Evolutionary conservation across 1,140 invertebrate species (phyloP).

Genomic region (Ectropis grisescens): DNA sequence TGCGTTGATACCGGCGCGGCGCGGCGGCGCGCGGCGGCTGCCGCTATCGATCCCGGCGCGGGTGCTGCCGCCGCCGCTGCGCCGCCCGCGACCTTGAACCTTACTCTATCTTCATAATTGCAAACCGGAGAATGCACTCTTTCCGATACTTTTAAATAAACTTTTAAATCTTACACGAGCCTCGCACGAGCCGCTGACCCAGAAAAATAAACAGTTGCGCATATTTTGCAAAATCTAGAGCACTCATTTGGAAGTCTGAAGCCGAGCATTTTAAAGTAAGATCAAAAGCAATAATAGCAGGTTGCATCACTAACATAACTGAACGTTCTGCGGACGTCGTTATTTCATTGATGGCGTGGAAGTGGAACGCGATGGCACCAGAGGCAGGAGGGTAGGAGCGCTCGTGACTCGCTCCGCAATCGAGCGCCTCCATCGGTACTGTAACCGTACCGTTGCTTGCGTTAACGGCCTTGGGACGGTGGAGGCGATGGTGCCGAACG

Average conservation of each 20-base stretch:
- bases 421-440: slow-evolving; percentile 18
- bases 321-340: not conserved
- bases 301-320: too few species aligned
- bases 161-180: too few species aligned
- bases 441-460: slow-evolving; percentile 41
- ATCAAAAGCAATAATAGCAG: too few species aligned
- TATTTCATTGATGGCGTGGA: slow-evolving; percentile 2
- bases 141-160: too few species aligned
- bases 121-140: slow-evolving; percentile 12
- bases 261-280: too few species aligned
- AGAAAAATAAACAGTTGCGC: too few species aligned
- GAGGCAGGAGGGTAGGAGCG: too few species aligned
- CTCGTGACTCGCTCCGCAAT: slow-evolving; percentile 33
- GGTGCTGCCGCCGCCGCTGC: slow-evolving; percentile 26
- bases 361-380: slow-evolving; percentile 6
- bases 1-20: too few species aligned
- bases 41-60: slow-evolving; percentile 44
- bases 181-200: too few species aligned
- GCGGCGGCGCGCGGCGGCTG: slow-evolving; percentile 41
- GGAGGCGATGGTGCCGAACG: slow-evolving; percentile 20
- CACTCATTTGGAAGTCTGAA: too few species aligned
- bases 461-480: slow-evolving; percentile 31
- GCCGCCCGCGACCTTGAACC: slow-evolving; percentile 40
- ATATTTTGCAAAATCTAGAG: too few species aligned
- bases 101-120: slow-evolving; percentile 15